Evolutionary conservation across 2,888 invertebrate genomes (phyloP).

Genomic region (Andrena hattorfiana): DNA sequence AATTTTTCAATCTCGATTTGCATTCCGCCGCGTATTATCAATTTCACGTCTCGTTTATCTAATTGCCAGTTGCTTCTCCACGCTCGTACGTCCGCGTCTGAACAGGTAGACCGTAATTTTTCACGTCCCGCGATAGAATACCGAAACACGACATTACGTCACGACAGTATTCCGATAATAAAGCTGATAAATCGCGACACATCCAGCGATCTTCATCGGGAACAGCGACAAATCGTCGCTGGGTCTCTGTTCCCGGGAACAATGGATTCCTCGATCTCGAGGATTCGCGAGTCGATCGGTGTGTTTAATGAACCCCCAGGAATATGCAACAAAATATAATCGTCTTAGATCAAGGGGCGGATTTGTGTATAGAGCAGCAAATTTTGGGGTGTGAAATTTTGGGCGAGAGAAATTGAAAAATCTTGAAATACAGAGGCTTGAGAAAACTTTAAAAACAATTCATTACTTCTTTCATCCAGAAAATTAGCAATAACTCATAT

Average conservation of each 20-base stretch:
- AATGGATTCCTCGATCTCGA: background rate
- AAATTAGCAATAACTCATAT: no score
- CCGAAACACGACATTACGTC: constrained; percentile 31
- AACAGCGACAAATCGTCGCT: background rate
- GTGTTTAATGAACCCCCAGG: background rate
- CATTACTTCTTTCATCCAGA: no score
- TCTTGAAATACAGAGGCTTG: no score
- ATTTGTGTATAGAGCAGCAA: background rate
- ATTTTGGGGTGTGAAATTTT: no score
- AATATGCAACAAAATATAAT: background rate
- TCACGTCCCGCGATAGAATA: constrained; percentile 15
- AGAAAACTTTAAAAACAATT: no score
- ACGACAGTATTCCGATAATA: background rate
- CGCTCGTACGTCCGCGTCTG: constrained; percentile 3
- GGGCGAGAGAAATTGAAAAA: no score
- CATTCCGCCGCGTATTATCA: constrained; percentile 24
- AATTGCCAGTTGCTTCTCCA: constrained; percentile 13
- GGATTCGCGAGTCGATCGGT: background rate
- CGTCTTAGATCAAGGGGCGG: background rate
- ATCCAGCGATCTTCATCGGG: background rate
- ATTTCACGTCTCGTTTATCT: constrained; percentile 42
- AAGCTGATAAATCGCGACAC: constrained; percentile 19
- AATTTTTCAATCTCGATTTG: constrained; percentile 50
- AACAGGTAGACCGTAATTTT: constrained; percentile 1
- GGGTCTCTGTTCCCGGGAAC: background rate